These are phyloP conservation scores for Enteromius afrohamiltoni DNA, from an alignment of 2,797 vertebrate species.

Conservation along the genomic window DNA sequence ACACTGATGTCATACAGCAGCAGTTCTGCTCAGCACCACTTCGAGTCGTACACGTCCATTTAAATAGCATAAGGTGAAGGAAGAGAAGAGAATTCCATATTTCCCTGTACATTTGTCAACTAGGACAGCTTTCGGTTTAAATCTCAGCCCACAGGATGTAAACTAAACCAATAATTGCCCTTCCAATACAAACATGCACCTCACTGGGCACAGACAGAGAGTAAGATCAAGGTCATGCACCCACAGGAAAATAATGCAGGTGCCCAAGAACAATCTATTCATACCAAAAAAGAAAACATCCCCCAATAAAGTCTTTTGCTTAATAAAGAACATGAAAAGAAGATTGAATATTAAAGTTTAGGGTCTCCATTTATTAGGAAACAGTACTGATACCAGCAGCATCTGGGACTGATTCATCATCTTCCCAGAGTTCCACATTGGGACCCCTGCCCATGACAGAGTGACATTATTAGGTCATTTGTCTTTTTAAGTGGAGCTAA, in stretches of 20 bases:
- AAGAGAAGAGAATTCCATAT: slow-evolving; percentile 38
- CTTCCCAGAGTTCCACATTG: slow-evolving; percentile 27
- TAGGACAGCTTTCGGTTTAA: slow-evolving; percentile 40
- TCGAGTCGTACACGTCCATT: not conserved
- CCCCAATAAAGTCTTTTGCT: not conserved
- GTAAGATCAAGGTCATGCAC: not conserved
- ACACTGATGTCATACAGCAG: not conserved
- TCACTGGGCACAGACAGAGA: not conserved
- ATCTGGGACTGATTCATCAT: slow-evolving; percentile 53
- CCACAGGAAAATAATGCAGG: not conserved
- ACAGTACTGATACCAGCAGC: not conserved
- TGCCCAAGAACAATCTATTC: not conserved
- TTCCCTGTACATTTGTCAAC: slow-evolving; percentile 52
- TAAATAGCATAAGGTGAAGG: slow-evolving; percentile 6
- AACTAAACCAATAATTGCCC: slow-evolving; percentile 47
- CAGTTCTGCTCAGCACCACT: not conserved
- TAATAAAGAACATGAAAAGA: not conserved
- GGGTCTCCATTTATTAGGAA: not conserved
- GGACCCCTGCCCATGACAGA: slow-evolving; percentile 49
- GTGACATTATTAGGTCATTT: slow-evolving; percentile 59
- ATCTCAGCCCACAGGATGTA: slow-evolving; percentile 41
- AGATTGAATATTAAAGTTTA: not conserved
- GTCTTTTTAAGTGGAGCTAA: slow-evolving; percentile 44
- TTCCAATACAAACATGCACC: slow-evolving; percentile 24
- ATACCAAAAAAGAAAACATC: not conserved